Evolutionary conservation across 2,888 invertebrate genomes (phyloP).

Genomic region (Rotaria magnacalcarata): DNA sequence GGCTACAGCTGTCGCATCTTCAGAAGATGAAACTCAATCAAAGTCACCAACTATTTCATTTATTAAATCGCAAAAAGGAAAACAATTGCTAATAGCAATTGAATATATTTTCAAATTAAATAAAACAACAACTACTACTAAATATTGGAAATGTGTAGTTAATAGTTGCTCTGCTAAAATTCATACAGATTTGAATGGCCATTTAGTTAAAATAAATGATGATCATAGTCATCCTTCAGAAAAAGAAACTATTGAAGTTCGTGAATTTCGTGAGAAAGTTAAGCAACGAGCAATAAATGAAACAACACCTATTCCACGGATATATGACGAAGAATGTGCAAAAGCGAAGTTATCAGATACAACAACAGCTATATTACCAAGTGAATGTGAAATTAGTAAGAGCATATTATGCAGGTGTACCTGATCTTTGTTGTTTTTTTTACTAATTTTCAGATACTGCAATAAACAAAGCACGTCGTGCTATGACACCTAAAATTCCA

Average conservation of each 20-base stretch:
- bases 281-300: not conserved
- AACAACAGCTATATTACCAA: not conserved
- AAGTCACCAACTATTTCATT: too few relatives aligned
- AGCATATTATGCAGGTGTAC: not conserved
- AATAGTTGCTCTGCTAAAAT: not conserved
- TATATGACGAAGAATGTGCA: slow-evolving; percentile 6
- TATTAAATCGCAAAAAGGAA: too few relatives aligned
- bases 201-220: not conserved
- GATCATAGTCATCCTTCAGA: slow-evolving; percentile 4
- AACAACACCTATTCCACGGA: not conserved
- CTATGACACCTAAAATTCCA: not conserved
- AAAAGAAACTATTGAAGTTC: not conserved
- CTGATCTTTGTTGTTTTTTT: not conserved
- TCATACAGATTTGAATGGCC: not conserved
- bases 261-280: not conserved
- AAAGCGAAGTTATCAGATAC: not conserved
- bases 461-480: not conserved
- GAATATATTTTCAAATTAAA: too few relatives aligned
- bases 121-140: too few relatives aligned
- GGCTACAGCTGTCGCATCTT: too few relatives aligned
- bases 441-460: not conserved
- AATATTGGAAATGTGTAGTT: not conserved
- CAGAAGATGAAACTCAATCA: too few relatives aligned
- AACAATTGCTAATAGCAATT: too few relatives aligned
- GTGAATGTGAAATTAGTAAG: not conserved